Evolutionary conservation across 2,797 vertebrate species (phyloP).

Genomic region (Cirrhinus mrigala): DNA sequence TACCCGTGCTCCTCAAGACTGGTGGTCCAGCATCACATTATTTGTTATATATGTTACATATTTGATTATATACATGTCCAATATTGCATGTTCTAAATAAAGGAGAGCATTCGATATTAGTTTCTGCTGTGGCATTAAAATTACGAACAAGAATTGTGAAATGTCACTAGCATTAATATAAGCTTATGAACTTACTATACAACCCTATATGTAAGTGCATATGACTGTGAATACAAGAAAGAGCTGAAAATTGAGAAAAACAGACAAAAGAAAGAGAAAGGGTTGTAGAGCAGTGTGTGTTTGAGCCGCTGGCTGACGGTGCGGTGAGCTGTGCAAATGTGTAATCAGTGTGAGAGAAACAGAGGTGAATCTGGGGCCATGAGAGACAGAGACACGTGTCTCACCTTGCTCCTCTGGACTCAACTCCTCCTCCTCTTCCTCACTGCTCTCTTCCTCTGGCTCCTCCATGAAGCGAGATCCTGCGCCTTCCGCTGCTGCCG

Average conservation of each 20-base stretch:
- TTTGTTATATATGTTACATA: too few species aligned
- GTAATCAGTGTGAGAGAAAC: background rate
- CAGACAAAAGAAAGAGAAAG: background rate
- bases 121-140: too few species aligned
- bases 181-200: background rate
- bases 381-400: background rate
- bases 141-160: background rate
- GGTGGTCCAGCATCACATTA: too few species aligned
- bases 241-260: background rate
- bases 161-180: background rate
- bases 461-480: conserved; percentile 83
- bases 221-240: background rate
- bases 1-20: too few species aligned
- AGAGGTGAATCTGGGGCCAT: conserved; percentile 16
- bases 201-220: background rate
- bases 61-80: too few species aligned
- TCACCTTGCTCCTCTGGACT: conserved; percentile 91
- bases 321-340: background rate
- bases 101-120: too few species aligned
- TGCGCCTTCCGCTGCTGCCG: conserved; percentile 82
- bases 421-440: conserved; percentile 89
- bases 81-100: too few species aligned
- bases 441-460: conserved; percentile 84
- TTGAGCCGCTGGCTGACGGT: background rate
- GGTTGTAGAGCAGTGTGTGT: background rate